A percentile compares a stretch with the other conserved stretches of the same genome.
Conservation (phyloP, 2,797 vertebrate species). For the Trachops cirrhosus region DNA sequence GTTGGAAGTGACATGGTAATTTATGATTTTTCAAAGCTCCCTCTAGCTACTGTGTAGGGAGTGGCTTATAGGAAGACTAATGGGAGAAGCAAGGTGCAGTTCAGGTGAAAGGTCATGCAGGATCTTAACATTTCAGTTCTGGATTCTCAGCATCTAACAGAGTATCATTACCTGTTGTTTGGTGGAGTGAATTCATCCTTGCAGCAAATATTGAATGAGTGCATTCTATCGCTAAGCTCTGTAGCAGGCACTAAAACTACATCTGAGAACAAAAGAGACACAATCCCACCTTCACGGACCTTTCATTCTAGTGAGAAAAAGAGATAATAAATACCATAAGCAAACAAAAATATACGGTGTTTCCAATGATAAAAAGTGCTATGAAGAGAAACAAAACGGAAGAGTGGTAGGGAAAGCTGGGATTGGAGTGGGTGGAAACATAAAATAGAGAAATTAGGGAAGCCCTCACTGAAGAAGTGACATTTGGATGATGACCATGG, state of each 20-base stretch:
- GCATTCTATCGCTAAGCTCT: background rate
- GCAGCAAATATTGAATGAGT: background rate
- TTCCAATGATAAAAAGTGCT: background rate
- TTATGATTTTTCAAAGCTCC: background rate
- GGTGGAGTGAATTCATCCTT: background rate
- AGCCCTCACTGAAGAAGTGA: background rate
- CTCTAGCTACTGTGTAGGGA: background rate
- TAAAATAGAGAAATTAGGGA: background rate
- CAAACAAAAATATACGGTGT: background rate
- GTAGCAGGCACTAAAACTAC: background rate
- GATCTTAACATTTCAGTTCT: background rate
- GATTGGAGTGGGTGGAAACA: background rate
- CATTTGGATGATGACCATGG: background rate
- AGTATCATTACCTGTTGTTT: background rate
- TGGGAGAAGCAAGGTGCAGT: background rate
- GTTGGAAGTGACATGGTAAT: background rate
- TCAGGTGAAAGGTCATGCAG: background rate
- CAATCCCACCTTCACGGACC: background rate
- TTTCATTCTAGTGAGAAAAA: constrained; percentile 10
- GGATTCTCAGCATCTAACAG: background rate
- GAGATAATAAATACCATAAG: background rate
- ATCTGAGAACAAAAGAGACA: background rate
- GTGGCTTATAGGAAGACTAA: background rate
- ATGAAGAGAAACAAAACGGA: background rate
- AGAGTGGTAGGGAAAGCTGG: background rate